Conservation (phyloP, 2,888 invertebrate genomes). For the Coleophora flavipennella region DNA sequence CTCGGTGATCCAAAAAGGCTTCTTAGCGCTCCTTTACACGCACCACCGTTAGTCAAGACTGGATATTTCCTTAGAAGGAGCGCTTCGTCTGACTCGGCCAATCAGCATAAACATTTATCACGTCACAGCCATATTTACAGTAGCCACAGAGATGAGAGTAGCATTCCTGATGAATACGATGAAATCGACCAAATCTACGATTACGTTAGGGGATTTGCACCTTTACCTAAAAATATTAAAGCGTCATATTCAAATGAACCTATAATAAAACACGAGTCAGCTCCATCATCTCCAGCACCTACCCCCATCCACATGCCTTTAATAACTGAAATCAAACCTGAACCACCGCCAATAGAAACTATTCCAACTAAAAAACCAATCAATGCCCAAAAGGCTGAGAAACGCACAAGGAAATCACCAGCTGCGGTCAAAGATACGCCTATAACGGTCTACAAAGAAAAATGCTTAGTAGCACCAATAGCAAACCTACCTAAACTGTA, state of each 20-base stretch:
- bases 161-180: constrained; percentile 87
- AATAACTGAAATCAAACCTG: constrained; percentile 79
- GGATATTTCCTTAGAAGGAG: constrained; percentile 83
- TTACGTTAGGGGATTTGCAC: constrained; percentile 94
- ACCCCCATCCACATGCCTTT: constrained; percentile 70
- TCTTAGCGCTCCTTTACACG: constrained; percentile 52
- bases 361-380: constrained; percentile 86
- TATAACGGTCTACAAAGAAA: constrained; percentile 71
- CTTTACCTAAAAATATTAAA: constrained; percentile 85
- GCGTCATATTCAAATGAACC: constrained; percentile 74
- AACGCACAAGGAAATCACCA: constrained; percentile 80
- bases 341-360: constrained; percentile 93
- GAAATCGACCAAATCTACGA: constrained; percentile 98
- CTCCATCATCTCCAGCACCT: constrained; percentile 68
- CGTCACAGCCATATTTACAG: constrained; percentile 69
- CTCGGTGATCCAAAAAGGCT: constrained; percentile 76
- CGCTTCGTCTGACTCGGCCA: constrained; percentile 83
- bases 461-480: constrained; percentile 66
- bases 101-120: constrained; percentile 66
- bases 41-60: constrained; percentile 68
- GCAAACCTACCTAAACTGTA: constrained; percentile 81
- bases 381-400: constrained; percentile 75
- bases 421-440: constrained; percentile 71
- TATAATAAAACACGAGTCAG: constrained; percentile 63
- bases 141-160: constrained; percentile 76